Evolutionary conservation across 2,797 vertebrate species (phyloP).

Genomic region (Pseudopleuronectes americanus): DNA sequence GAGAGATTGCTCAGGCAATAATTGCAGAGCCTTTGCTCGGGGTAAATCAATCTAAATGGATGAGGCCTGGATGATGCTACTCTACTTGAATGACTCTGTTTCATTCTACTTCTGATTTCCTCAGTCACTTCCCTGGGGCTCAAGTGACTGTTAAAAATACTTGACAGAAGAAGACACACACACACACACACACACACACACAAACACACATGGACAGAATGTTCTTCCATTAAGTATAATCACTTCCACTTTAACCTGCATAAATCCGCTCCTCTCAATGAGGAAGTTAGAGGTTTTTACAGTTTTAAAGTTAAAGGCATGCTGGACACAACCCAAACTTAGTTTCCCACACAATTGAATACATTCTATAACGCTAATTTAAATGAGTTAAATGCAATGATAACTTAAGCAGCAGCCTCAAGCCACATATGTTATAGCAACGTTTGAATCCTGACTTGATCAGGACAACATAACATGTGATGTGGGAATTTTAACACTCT

Average conservation of each 20-base stretch:
- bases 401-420: too few species aligned
- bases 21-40: conserved; percentile 67
- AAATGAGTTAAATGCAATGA: too few species aligned
- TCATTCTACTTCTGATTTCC: conserved; percentile 49
- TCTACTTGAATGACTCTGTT: conserved; percentile 60
- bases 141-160: conserved; percentile 56
- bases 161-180: conserved; percentile 17
- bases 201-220: conserved; percentile 9
- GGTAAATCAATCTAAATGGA: conserved; percentile 75
- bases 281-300: conserved; percentile 2
- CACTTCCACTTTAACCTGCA: conserved; percentile 2
- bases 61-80: conserved; percentile 59
- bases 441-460: too few species aligned
- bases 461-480: too few species aligned
- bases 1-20: conserved; percentile 76
- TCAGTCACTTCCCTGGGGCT: conserved; percentile 42
- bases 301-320: not conserved
- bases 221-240: conserved; percentile 9
- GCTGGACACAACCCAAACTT: too few species aligned
- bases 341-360: too few species aligned
- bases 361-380: too few species aligned
- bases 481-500: too few species aligned
- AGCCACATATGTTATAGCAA: too few species aligned
- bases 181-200: not conserved
- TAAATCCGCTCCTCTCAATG: not conserved